Evolutionary conservation across 1,140 invertebrate genomes (phyloP), one percentile per base, ranked within the genome.

Genomic region (Pseudomyrmex concolor): DNA sequence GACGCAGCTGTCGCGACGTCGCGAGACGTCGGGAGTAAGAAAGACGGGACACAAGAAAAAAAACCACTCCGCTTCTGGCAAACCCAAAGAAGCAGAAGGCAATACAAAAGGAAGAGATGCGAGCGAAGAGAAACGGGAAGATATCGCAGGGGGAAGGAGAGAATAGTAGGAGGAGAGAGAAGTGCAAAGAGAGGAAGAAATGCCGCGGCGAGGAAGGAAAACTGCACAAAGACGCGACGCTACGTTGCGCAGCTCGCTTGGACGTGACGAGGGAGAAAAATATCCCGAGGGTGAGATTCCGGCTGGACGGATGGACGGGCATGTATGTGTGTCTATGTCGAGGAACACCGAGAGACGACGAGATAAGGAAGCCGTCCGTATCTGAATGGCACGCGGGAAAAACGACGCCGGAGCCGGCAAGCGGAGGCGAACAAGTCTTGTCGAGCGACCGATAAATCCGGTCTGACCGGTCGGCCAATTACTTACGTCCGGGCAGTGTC

Each of bases 181-280:
- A 34, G 34, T 34, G 34, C 5, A 34, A 34, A 34, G 34, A 34
- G 34, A 50, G 8, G 19, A 55, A 43, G 22, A 59, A 45, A 48
- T 17, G 55, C n/a, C 25, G 34, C 22, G 68, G 10, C 4, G 13
- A 55, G 43, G 34, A 76, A 85, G 71, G 73, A 85, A 86, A 87
- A 76, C 71, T 67, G 77, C 76, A 84, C 84, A 82, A 86, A 88
- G 84, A 85, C 81, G 64, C 80, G 86, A 73, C 73, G 76, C 63
- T 87, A 85, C 85, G 86, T 84, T 87, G 86, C 85, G 85, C 85
- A 87, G 86, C 74, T 87, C 59, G 85, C 82, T 34, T 87, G 86
- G 85, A 87, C 86, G 85, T 87, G 86, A 87, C 82, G 74, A 87
- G 85, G 85, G 67, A 87, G 82, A 83, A 45, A 48, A 74, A 85